A percentile compares a stretch with the other conserved stretches of the same genome.
These are phyloP conservation scores for Turritopsis rubra DNA, from an alignment of 30 jellyfish, hydroid and myxozoan species.

Conservation along the genomic window DNA sequence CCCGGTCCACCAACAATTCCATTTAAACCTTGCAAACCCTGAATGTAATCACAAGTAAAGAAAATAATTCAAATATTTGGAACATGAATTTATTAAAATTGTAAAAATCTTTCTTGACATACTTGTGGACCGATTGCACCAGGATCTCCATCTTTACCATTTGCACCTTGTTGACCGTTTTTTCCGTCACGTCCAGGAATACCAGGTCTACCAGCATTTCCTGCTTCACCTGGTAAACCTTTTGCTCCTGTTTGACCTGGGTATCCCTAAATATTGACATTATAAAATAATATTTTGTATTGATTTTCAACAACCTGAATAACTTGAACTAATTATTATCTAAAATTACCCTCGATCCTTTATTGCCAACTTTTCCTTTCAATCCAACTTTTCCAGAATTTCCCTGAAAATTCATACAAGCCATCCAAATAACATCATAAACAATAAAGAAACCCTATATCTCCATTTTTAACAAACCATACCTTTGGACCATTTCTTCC, in stretches of 20 bases:
- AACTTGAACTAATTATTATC: neutral
- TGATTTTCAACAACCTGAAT: neutral
- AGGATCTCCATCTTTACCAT: slow-evolving; percentile 79
- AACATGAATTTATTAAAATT: no score
- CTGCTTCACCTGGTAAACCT: slow-evolving; percentile 94
- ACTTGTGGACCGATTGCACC: slow-evolving; percentile 88
- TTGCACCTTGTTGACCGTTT: slow-evolving; percentile 63
- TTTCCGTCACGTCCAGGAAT: slow-evolving; percentile 52
- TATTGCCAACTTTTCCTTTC: slow-evolving; percentile 54
- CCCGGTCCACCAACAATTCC: slow-evolving; percentile 26
- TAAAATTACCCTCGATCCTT: slow-evolving; percentile 38
- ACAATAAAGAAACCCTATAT: neutral
- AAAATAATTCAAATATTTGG: neutral
- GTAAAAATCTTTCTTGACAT: neutral
- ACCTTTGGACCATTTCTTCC: slow-evolving; percentile 55
- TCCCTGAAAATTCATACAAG: slow-evolving; percentile 29
- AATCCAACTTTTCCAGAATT: slow-evolving; percentile 48
- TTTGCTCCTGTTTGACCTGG: slow-evolving; percentile 78
- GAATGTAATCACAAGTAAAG: neutral
- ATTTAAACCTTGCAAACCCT: slow-evolving; percentile 26
- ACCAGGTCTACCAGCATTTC: slow-evolving; percentile 68
- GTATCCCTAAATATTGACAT: slow-evolving; percentile 41
- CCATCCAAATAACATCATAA: neutral
- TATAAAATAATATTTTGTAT: neutral
- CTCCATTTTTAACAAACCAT: neutral